A percentile compares a stretch with the other conserved stretches of the same genome.
Evolutionary conservation across 2,888 invertebrate genomes (phyloP).

Genomic region (Rhogogaster chlorosoma): DNA sequence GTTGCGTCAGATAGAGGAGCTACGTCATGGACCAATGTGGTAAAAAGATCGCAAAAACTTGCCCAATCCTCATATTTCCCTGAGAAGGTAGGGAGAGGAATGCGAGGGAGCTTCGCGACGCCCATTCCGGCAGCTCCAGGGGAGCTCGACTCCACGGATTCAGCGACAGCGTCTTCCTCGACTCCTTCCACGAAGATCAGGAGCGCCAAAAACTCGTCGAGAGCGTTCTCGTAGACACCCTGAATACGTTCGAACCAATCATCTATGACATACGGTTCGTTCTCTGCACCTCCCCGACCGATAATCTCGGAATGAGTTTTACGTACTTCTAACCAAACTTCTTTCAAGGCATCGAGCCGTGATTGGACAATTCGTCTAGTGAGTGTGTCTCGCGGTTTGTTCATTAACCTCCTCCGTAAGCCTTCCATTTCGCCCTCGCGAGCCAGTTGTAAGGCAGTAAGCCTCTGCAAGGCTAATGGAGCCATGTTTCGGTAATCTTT

Average conservation of each 20-base stretch:
- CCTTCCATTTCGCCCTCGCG: constrained; percentile 3
- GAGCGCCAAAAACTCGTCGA: neutral
- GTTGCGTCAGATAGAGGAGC: neutral
- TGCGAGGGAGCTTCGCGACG: constrained; percentile 41
- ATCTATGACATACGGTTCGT: constrained; percentile 23
- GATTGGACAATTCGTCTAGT: neutral
- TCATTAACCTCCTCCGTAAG: neutral
- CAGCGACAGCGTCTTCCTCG: neutral
- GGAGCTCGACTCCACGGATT: neutral
- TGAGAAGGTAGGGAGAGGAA: neutral
- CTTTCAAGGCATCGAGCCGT: neutral
- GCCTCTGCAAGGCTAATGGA: neutral
- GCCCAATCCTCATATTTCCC: constrained; percentile 22
- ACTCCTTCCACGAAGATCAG: neutral
- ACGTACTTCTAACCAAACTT: constrained; percentile 37
- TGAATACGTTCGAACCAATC: constrained; percentile 40
- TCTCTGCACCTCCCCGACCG: neutral
- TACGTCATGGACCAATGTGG: neutral
- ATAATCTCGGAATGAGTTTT: constrained; percentile 45
- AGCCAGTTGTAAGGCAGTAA: neutral
- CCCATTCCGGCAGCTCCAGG: neutral
- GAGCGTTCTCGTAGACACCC: neutral
- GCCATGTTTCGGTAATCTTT: neutral
- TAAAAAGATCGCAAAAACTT: neutral
- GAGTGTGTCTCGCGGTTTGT: neutral